Base-by-base conservation (phyloP, 2,888 invertebrate genomes). In the Resseliella maxima region DNA sequence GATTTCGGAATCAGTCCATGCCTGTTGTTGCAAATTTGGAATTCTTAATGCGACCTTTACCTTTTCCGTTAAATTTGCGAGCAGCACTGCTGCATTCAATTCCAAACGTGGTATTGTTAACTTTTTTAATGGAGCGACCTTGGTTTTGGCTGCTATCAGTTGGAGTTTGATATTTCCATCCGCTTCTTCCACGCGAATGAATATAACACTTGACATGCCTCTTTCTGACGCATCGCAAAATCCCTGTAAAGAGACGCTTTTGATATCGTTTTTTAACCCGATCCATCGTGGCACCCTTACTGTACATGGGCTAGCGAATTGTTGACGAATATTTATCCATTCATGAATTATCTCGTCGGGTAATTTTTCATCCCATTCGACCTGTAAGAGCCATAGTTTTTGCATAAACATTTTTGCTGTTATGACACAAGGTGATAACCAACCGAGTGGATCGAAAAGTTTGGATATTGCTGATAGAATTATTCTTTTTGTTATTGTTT, bases 391-490 rank as follows among this genome's bases (percentile, higher is more conserved):
- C 88, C 87, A 88, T 24, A 88, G 24, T 31, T 87, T 46, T 64
- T 88, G 87, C 86, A 88, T 85, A 2, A 88, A 50, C 5, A 87
- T 87, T 86, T 88, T 87, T 3, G 59, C 87, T n/a, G 15, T 86
- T 1, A 88, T 86, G 1, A 87, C 85, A 0, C 87, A 46, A 31
- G 88, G 88, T 18, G 87, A 85, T 5, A 88, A 72, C 36, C 87
- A 85, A 0, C 87, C 88, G 41, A 87, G 59, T 8, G 88, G 88
- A 85, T 88, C 87, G 36, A 87, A 88, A 41, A 88, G 31, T 10
- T 59, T 87, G 0, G 87, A 41, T 0, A 87, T 46, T n/a, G 86
- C 87, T 10, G 88, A 87, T 10, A 87, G 54, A 5, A 88, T 85
- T n/a, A 21, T 41, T 31, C 87, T 45, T 41, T 87, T 88, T 0